phyloP scores from a whole-genome alignment of 2,113 vertebrate genomes.

The Malurus elegans region DNA sequence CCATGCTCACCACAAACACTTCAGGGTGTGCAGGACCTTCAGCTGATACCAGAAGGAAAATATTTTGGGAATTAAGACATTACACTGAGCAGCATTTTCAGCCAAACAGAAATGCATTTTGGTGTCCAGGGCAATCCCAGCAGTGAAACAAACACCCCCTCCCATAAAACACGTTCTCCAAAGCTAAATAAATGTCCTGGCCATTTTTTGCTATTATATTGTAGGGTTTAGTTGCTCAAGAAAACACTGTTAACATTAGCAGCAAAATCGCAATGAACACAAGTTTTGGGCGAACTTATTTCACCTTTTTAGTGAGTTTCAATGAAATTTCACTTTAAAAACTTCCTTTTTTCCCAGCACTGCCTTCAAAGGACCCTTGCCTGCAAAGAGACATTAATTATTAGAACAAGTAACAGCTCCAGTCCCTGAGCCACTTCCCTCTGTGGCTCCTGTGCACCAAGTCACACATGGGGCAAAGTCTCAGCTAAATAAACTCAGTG shows the following conservation, averaged over 20 bases:
- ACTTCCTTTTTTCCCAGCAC: neutral
- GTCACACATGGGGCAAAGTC: fast-evolving
- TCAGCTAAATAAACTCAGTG: too few relatives aligned
- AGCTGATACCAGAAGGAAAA: neutral
- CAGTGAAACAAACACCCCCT: neutral
- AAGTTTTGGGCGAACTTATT: neutral
- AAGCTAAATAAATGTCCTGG: neutral
- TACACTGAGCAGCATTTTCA: neutral
- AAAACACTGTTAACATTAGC: neutral
- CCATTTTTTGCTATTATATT: neutral
- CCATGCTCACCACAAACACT: neutral
- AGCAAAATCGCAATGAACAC: neutral
- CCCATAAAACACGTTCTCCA: neutral
- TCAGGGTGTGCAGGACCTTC: neutral
- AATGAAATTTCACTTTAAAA: neutral
- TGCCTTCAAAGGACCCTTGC: neutral
- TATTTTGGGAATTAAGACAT: neutral
- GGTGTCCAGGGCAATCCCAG: neutral
- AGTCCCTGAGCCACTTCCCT: too few relatives aligned
- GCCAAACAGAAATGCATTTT: neutral
- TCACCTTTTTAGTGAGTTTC: neutral
- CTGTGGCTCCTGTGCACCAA: neutral
- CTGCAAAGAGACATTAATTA: neutral
- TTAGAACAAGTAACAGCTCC: neutral
- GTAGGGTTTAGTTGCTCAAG: neutral